Percentiles rank a stretch among this genome's conserved stretches.
These are phyloP conservation scores for Yponomeuta cagnagella DNA, from an alignment of 2,888 invertebrate species.

Conservation along the genomic window DNA sequence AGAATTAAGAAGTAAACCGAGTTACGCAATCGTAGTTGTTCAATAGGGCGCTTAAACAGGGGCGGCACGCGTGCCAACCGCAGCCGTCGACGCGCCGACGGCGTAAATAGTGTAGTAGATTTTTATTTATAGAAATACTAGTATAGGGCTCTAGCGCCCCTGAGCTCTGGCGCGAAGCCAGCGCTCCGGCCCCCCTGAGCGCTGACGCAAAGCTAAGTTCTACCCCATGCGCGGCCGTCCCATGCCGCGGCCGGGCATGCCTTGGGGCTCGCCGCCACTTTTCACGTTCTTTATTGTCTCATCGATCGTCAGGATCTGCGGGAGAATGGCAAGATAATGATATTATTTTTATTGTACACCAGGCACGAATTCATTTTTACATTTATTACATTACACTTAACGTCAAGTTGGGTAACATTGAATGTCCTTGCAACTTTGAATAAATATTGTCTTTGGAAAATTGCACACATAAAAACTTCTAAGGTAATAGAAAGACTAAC, in stretches of 20 bases:
- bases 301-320: constrained; percentile 92
- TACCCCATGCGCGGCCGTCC: constrained; percentile 83
- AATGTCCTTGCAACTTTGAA: no score
- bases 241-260: constrained; percentile 79
- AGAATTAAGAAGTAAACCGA: background rate
- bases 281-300: constrained; percentile 98
- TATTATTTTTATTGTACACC: background rate
- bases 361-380: no score
- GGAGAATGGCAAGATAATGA: constrained; percentile 18
- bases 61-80: no score
- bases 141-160: background rate
- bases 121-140: background rate
- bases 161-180: background rate
- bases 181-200: background rate
- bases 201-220: background rate
- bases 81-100: no score
- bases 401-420: no score
- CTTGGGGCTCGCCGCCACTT: constrained; percentile 66
- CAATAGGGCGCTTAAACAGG: no score
- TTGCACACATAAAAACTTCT: no score
- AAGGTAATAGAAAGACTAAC: no score
- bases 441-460: no score
- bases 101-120: no score
- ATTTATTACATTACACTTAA: no score
- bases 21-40: background rate